A percentile compares a stretch with the other conserved stretches of the same genome.
These are phyloP conservation scores for Zaprionus africanus DNA, from an alignment of 1,140 invertebrate genomes.

Conservation along the genomic window DNA sequence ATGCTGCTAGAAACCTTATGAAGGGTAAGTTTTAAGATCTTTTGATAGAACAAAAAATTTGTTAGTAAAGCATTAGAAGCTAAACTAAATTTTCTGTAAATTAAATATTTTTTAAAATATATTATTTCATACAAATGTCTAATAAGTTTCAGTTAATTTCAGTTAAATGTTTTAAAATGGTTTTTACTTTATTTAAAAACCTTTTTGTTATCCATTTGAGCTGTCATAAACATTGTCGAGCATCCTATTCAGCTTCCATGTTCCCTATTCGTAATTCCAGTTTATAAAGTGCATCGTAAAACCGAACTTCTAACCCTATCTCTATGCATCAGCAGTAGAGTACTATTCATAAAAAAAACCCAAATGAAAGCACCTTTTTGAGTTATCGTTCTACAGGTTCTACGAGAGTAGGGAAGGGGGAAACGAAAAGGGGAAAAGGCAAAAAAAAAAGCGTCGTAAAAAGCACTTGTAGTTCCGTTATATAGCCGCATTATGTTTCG, in stretches of 20 bases:
- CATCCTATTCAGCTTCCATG: background rate
- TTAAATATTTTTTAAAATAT: background rate
- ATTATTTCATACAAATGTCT: background rate
- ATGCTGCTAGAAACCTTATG: background rate
- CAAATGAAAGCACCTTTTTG: background rate
- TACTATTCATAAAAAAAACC: slow-evolving; percentile 10
- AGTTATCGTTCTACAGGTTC: background rate
- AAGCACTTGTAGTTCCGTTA: slow-evolving; percentile 30
- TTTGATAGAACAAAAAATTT: background rate
- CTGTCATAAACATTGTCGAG: background rate
- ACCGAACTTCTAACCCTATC: background rate
- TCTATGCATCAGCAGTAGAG: background rate
- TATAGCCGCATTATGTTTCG: slow-evolving; percentile 40
- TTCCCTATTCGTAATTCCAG: background rate
- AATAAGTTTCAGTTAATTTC: background rate
- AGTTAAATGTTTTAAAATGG: background rate
- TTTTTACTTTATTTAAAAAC: background rate
- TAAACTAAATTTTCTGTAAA: too few relatives aligned
- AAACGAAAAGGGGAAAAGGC: background rate
- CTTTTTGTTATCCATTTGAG: background rate
- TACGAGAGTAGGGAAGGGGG: background rate
- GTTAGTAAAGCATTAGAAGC: too few relatives aligned
- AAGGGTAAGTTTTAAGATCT: background rate
- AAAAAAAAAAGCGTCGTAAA: slow-evolving; percentile 31
- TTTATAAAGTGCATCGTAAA: slow-evolving; percentile 9